Conservation (phyloP, 2,797 vertebrate genomes). For the Pipistrellus pipistrellus region DNA sequence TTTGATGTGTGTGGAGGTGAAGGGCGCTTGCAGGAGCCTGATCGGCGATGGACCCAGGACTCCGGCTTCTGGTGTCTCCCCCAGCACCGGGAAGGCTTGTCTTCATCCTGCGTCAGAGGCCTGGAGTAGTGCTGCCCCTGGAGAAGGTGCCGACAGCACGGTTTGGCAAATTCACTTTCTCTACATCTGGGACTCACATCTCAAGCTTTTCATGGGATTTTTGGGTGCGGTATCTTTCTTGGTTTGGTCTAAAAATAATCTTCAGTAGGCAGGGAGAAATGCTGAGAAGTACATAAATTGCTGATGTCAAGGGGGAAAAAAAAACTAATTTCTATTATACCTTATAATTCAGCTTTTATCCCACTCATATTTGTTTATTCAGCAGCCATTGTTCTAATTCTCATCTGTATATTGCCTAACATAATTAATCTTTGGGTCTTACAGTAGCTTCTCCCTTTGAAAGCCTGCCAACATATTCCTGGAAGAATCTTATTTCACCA, state of each 20-base stretch:
- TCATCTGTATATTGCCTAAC: constrained; percentile 21
- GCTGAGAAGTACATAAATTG: constrained; percentile 67
- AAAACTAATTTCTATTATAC: constrained; percentile 39
- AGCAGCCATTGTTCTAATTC: not conserved
- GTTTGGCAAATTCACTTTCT: constrained; percentile 57
- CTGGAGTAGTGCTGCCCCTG: not conserved
- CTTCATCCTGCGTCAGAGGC: not conserved
- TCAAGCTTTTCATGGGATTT: constrained; percentile 65
- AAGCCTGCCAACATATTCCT: constrained; percentile 51
- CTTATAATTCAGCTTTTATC: constrained; percentile 43
- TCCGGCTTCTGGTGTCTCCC: not conserved
- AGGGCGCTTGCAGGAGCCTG: not conserved
- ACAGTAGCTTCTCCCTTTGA: not conserved
- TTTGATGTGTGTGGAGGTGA: not conserved
- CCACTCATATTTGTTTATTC: constrained; percentile 50
- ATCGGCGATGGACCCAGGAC: not conserved
- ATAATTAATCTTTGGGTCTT: constrained; percentile 38
- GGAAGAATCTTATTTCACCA: not conserved
- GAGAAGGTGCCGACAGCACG: not conserved
- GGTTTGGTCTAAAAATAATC: constrained; percentile 71
- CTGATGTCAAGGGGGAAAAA: constrained; percentile 35
- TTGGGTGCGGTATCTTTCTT: constrained; percentile 60
- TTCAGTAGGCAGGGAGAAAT: constrained; percentile 65
- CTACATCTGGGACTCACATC: constrained; percentile 62
- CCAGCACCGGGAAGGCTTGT: not conserved